Evolutionary conservation across 2,888 invertebrate species (phyloP), one percentile per base, ranked within the genome.

Genomic region (Euproctis similis): DNA sequence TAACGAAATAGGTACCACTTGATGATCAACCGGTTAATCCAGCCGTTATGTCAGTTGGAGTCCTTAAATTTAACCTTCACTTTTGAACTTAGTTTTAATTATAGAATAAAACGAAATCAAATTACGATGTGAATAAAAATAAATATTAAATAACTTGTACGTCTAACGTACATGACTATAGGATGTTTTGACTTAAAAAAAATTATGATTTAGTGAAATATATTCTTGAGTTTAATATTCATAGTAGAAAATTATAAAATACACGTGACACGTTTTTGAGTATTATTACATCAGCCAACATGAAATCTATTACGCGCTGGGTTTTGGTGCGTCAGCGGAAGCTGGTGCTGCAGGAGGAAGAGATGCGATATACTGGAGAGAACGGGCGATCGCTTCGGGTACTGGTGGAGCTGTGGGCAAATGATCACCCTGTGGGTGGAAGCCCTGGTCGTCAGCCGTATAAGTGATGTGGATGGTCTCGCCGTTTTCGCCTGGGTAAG

Each of bases 361-460:
- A 1, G 87, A 90, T 17, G 86, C 90, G 26, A 34, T 34, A 24
- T 27, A 34, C 20, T 34, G 24, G 8, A 91, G 70, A 10, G 91
- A 87, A 33, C 87, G 86, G 55, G 89, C 88, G 50, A 92, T 92
- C 37, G 89, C 87, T 31, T 86, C 88, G 12, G 92, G 92, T 34
- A 91, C 89, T 45, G 91, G 91, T 18, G 92, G 92, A 5, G 90
- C 86, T 6, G 88, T 88, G 14, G 89, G 89, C n/a, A 89, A 62
- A 49, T 88, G 88, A 6, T 81, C 85, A 2, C 88, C 88, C 46
- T 75, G 85, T 1, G 90, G 89, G 57, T 89, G 89, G 84, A 86
- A 90, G 11, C 91, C 91, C 46, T 90, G 90, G 60, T 91, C 91
- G 46, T 92, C 91, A 40, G 92, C 90, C 20, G 85, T 78, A 69